phyloP scores from a whole-genome alignment of 1,140 invertebrate species.

The Pollicipes pollicipes region DNA sequence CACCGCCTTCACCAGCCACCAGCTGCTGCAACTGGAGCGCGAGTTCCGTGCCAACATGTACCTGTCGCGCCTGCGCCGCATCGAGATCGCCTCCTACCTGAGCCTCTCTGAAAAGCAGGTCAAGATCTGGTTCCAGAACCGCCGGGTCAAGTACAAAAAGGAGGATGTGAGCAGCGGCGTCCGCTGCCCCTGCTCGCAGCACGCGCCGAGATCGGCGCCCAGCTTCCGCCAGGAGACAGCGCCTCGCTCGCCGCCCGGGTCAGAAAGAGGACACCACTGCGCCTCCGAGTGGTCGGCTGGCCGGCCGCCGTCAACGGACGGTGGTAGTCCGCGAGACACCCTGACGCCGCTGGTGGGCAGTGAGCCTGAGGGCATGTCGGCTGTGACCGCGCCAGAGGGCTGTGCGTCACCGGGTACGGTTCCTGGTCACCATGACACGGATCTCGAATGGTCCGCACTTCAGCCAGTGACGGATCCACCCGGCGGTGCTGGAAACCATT shows the following conservation, averaged over 20 bases:
- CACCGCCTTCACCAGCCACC: constrained; percentile 39
- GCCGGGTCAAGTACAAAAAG: constrained; percentile 77
- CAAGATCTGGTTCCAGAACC: constrained; percentile 73
- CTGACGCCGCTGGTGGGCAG: too few species aligned
- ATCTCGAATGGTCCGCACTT: too few species aligned
- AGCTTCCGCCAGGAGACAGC: neutral
- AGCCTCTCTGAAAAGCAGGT: constrained; percentile 71
- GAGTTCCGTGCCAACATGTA: constrained; percentile 40
- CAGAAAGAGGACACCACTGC: neutral
- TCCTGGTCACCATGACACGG: too few species aligned
- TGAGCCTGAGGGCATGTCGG: too few species aligned
- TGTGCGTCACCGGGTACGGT: too few species aligned
- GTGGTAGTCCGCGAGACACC: neutral
- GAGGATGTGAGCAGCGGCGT: constrained; percentile 37
- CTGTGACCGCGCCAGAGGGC: too few species aligned
- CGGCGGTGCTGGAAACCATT: too few species aligned
- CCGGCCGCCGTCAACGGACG: too few species aligned
- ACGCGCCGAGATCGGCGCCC: neutral
- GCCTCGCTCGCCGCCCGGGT: too few species aligned
- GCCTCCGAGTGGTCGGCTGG: neutral
- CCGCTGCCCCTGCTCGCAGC: constrained; percentile 32
- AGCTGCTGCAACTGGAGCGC: constrained; percentile 37
- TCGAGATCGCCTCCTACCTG: constrained; percentile 38
- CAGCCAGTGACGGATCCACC: too few species aligned
- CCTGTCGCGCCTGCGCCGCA: constrained; percentile 35